Conservation (phyloP, 2,113 vertebrate genomes). For the Narcine bancroftii region DNA sequence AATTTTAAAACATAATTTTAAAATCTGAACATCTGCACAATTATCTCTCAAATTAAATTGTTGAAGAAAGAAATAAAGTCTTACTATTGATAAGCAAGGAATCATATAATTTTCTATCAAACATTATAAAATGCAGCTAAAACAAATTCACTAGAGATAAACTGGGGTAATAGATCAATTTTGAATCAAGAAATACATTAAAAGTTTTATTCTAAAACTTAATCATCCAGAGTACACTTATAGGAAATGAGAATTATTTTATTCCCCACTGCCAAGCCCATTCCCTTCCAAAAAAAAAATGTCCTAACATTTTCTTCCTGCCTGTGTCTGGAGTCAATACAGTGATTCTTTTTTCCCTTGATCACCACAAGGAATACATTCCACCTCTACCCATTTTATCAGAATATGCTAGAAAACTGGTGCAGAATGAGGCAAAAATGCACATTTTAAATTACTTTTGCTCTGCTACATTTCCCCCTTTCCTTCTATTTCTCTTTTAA, state of each 20-base stretch:
- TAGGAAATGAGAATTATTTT: not conserved
- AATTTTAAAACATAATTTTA: not conserved
- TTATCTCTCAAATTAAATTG: not conserved
- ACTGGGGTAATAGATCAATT: not conserved
- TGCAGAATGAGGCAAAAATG: not conserved
- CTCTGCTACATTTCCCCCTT: not conserved
- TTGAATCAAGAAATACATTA: not conserved
- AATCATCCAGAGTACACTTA: not conserved
- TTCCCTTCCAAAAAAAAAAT: not conserved
- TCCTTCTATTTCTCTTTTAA: not conserved
- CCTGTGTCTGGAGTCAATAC: not conserved
- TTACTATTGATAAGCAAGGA: not conserved
- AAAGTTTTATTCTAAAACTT: not conserved
- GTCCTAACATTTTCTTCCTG: not conserved
- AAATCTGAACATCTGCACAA: not conserved
- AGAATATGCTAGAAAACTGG: not conserved
- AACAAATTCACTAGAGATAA: slow-evolving; percentile 10
- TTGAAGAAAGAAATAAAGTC: not conserved
- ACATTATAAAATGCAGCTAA: not conserved
- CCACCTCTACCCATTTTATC: not conserved
- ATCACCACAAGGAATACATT: not conserved
- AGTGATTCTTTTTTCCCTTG: not conserved
- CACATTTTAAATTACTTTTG: not conserved
- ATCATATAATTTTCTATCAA: not conserved
- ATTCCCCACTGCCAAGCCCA: not conserved